These are phyloP conservation scores for Spongia lamella DNA, from an alignment of 37 sponge, comb jelly and placozoan genomes.

Conservation along the genomic window DNA sequence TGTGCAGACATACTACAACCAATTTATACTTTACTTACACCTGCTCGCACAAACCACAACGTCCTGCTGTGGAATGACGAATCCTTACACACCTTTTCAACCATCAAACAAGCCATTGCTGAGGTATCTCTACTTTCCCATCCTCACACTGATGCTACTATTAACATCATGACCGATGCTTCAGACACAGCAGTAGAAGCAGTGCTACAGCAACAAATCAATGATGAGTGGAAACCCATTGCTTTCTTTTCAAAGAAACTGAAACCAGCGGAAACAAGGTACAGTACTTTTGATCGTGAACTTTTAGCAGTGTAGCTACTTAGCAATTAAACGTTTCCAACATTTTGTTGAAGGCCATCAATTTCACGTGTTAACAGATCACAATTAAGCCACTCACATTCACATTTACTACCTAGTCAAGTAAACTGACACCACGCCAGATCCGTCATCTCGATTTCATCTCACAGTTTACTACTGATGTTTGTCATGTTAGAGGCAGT, in stretches of 20 bases:
- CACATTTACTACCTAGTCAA: slow-evolving; percentile 8
- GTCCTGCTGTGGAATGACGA: not conserved
- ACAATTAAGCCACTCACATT: slow-evolving; percentile 31
- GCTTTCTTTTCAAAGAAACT: slow-evolving; percentile 42
- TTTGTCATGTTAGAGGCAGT: slow-evolving; percentile 10
- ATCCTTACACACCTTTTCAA: not conserved
- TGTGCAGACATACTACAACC: slow-evolving; percentile 6
- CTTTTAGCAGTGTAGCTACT: slow-evolving; percentile 32
- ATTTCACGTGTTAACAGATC: slow-evolving; percentile 30
- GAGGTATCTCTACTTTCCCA: not conserved
- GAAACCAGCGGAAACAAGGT: slow-evolving; percentile 26
- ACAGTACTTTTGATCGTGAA: no score
- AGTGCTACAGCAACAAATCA: slow-evolving; percentile 9
- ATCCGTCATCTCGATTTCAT: slow-evolving; percentile 20
- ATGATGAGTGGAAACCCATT: not conserved
- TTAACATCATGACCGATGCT: slow-evolving; percentile 11
- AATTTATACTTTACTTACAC: not conserved
- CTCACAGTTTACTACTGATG: slow-evolving; percentile 25
- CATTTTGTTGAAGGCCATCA: slow-evolving; percentile 47
- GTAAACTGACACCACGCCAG: slow-evolving; percentile 14
- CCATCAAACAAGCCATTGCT: slow-evolving; percentile 7
- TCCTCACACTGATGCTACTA: slow-evolving; percentile 1
- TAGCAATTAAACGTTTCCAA: slow-evolving; percentile 26
- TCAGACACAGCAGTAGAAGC: slow-evolving; percentile 21
- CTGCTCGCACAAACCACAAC: no score